Base-by-base conservation (phyloP, 2,113 vertebrate genomes). In the Pleuronectes platessa region DNA sequence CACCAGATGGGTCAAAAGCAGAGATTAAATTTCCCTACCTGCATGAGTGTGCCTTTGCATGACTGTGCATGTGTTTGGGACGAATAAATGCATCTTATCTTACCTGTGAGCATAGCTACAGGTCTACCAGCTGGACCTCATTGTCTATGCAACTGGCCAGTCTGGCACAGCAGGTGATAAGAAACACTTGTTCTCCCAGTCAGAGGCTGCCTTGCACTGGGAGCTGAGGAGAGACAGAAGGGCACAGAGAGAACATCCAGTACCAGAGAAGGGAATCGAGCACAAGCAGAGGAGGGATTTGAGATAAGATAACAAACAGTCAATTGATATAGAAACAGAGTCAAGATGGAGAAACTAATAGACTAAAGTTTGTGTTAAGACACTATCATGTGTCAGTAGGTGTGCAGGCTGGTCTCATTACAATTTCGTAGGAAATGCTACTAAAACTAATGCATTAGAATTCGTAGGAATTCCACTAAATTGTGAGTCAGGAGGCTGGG, bases 131-230 rank as follows among this genome's bases (percentile, higher is more conserved):
- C 60, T 35, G 61, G n/a, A 53, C 53, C 81, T 55, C 21, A 0
- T 20, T 11, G 0, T 10, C 1, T 35, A 60, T 14, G 15, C 27
- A 42, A 74, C 0, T 1, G 10, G 72, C 54, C 72, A 82, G 71
- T 59, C 61, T 72, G 14, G 61, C 37, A 27, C 74, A 86, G 58
- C 82, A 81, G 81, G 31, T 53, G 18, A 62, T 20, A 71, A 64
- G 49, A 60, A 61, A 58, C 79, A 76, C 23, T 45, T 53, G 21
- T 71, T 78, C 2, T 79, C 66, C 20, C 81, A 88, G 5, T 74
- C 65, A 71, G 53, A 20, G 10, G 71, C 82, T 0, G 66, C 76
- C 45, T 58, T 54, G 51, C 88, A 87, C 31, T 35, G 49, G 3
- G 71, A 11, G 13, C 74, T 74, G 63, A 8, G 0, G 69, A 45